Percentiles rank a stretch among this genome's conserved stretches.
Conservation (phyloP, 2,113 vertebrate species). For the Accipiter cooperii region DNA sequence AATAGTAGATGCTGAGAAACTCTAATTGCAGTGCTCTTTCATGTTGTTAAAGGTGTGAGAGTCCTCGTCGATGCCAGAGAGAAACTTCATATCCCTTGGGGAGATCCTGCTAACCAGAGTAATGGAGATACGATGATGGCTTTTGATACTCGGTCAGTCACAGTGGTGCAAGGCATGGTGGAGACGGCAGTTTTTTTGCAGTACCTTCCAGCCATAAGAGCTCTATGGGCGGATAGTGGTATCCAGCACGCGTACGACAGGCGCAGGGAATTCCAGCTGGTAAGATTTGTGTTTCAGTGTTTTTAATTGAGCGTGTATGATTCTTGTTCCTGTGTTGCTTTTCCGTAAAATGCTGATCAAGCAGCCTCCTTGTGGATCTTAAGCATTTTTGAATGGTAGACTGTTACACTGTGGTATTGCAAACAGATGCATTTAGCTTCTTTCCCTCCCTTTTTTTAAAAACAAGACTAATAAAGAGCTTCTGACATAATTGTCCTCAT, state of each 20-base stretch:
- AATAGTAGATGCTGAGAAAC: constrained; percentile 28
- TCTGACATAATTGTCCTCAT: background rate
- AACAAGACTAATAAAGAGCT: background rate
- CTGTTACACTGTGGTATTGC: background rate
- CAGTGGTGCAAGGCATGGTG: constrained; percentile 83
- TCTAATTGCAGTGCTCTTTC: background rate
- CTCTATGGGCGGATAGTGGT: constrained; percentile 87
- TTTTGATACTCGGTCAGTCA: constrained; percentile 85
- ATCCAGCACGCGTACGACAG: constrained; percentile 95
- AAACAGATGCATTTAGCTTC: background rate
- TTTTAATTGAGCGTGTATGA: accelerated
- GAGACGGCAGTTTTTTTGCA: constrained; percentile 81
- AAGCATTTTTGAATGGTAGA: accelerated
- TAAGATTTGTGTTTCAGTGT: constrained; percentile 61
- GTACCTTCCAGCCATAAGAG: constrained; percentile 81
- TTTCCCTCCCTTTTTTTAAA: background rate
- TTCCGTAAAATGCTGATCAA: accelerated
- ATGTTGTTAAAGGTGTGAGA: constrained; percentile 78
- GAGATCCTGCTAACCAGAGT: constrained; percentile 81
- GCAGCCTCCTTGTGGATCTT: accelerated
- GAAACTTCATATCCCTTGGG: constrained; percentile 98
- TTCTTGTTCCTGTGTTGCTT: background rate
- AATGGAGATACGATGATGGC: constrained; percentile 87
- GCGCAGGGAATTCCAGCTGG: constrained; percentile 95
- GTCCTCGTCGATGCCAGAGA: constrained; percentile 95